phyloP scores from a whole-genome alignment of 1,140 invertebrate genomes.

The Meloidogyne chitwoodi region DNA sequence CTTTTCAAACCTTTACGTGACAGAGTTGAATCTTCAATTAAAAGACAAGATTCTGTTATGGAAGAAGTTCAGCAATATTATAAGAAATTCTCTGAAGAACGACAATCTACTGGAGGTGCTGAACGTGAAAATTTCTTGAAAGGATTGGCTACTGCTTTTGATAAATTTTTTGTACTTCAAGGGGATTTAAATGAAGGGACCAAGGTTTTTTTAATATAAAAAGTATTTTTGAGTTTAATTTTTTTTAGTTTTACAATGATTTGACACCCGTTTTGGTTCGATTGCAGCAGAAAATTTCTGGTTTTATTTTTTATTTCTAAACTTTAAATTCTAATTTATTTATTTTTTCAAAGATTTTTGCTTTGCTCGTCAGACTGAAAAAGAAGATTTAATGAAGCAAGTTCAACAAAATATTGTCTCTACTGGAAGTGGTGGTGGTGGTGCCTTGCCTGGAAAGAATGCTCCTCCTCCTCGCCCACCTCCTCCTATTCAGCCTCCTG shows the following conservation, averaged over 20 bases:
- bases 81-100: constrained; percentile 70
- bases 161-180: constrained; percentile 82
- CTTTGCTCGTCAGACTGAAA: constrained; percentile 96
- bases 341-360: constrained; percentile 75
- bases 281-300: constrained; percentile 86
- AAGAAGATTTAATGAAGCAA: constrained; percentile 80
- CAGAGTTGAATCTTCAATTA: constrained; percentile 69
- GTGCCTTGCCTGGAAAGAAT: not conserved
- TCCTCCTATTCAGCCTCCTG: constrained; percentile 14
- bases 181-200: constrained; percentile 86
- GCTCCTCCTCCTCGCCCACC: constrained; percentile 40
- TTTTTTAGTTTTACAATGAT: constrained; percentile 85
- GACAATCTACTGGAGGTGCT: constrained; percentile 61
- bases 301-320: not conserved
- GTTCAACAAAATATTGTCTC: constrained; percentile 60
- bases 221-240: constrained; percentile 8
- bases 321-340: not conserved
- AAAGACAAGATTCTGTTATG: constrained; percentile 75
- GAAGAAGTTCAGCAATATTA: constrained; percentile 70
- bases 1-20: constrained; percentile 77
- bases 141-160: constrained; percentile 80
- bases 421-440: not conserved
- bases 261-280: constrained; percentile 85
- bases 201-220: constrained; percentile 65
- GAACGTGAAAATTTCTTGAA: constrained; percentile 73